Evolutionary conservation across 2,888 invertebrate species (phyloP).

Genomic region (Bugula neritina): DNA sequence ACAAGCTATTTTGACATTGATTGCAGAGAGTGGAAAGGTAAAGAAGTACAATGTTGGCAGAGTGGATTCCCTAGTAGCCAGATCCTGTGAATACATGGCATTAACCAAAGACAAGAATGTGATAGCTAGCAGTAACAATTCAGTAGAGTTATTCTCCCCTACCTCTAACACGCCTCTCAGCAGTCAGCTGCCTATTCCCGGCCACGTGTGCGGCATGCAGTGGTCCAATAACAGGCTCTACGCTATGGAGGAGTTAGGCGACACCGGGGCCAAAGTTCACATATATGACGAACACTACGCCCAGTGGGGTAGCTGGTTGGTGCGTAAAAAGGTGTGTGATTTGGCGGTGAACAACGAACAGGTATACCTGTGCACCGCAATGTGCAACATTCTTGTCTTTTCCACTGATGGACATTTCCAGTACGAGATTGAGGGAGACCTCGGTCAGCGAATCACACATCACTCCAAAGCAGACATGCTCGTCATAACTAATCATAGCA

Average conservation of each 20-base stretch:
- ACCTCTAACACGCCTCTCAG: not conserved
- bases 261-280: not conserved
- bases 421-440: not conserved
- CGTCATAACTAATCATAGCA: not conserved
- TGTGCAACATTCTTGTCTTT: not conserved
- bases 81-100: not conserved
- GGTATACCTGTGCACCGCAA: not conserved
- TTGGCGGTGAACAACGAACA: conserved; percentile 4
- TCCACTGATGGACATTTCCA: not conserved
- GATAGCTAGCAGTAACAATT: not conserved
- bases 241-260: not conserved
- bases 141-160: not conserved
- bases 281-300: not conserved
- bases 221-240: not conserved
- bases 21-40: too few relatives aligned
- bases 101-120: not conserved
- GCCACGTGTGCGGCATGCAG: not conserved
- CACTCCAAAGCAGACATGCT: not conserved
- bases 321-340: not conserved
- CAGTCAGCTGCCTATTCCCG: not conserved
- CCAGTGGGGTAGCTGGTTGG: not conserved
- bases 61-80: not conserved
- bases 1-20: too few relatives aligned
- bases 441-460: not conserved
- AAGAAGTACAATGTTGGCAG: conserved; percentile 14